Evolutionary conservation across 1,140 invertebrate species (phyloP).

Genomic region (Trichoplusia ni): DNA sequence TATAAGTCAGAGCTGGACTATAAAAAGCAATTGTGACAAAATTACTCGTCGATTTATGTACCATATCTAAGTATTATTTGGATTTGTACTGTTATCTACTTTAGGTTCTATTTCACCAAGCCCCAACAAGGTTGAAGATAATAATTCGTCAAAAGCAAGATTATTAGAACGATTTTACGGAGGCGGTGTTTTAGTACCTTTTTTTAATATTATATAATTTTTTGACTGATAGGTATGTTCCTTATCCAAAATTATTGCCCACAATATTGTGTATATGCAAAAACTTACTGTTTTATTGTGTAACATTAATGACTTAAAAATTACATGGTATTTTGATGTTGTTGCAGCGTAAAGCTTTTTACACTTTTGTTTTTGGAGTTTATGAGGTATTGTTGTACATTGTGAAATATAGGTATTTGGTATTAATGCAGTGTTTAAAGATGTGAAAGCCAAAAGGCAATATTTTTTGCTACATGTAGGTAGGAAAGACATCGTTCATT

Average conservation of each 20-base stretch:
- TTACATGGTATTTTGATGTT: conserved; percentile 33
- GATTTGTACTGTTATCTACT: conserved; percentile 20
- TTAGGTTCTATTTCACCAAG: conserved; percentile 20
- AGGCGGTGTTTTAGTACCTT: conserved; percentile 30
- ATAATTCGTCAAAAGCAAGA: conserved; percentile 7
- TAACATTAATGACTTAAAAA: conserved; percentile 11
- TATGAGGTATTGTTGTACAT: conserved; percentile 24
- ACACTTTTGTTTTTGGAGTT: conserved; percentile 19
- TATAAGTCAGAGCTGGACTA: conserved; percentile 68
- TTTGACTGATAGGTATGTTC: conserved; percentile 53
- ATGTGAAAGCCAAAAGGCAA: conserved; percentile 42
- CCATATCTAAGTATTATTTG: conserved; percentile 32
- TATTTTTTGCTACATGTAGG: conserved; percentile 44
- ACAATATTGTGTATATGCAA: conserved; percentile 33
- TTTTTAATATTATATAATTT: conserved; percentile 38
- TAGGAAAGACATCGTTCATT: conserved; percentile 60
- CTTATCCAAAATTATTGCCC: conserved; percentile 32
- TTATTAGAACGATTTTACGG: conserved; percentile 20
- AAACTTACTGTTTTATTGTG: conserved; percentile 29
- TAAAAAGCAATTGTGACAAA: conserved; percentile 67
- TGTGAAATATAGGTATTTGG: conserved; percentile 22
- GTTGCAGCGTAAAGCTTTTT: conserved; percentile 27
- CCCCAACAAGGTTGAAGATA: conserved; percentile 5
- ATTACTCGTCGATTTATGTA: conserved; percentile 28
- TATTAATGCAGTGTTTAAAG: conserved; percentile 36